Percentiles rank a stretch among this genome's conserved stretches.
Conservation (phyloP, 2,888 invertebrate genomes). For the Polydesmus complanatus region DNA sequence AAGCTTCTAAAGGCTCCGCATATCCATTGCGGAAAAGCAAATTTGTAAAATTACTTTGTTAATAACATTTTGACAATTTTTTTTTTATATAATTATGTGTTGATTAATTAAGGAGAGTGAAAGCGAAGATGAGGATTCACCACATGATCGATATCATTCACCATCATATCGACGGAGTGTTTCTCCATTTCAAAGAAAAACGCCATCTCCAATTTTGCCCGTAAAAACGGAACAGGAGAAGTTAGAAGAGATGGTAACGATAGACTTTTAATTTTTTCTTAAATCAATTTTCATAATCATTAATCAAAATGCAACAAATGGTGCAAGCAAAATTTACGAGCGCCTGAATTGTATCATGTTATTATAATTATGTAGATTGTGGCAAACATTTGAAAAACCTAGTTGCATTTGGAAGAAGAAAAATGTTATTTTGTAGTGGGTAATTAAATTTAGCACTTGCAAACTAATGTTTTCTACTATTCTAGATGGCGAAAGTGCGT, state of each 20-base stretch:
- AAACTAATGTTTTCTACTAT: no score
- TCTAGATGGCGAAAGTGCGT: conserved; percentile 65
- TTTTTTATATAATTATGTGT: not conserved
- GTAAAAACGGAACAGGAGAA: conserved; percentile 30
- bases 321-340: no score
- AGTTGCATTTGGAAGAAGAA: no score
- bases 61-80: not conserved
- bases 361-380: no score
- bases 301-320: no score
- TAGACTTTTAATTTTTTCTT: not conserved
- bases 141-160: not conserved
- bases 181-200: conserved; percentile 16
- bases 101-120: conserved; percentile 29
- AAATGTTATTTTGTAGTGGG: no score
- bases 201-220: conserved; percentile 26
- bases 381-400: no score
- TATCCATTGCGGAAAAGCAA: conserved; percentile 38
- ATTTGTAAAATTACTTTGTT: conserved; percentile 39
- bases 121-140: conserved; percentile 33
- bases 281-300: no score
- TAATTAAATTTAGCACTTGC: no score
- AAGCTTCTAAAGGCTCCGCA: conserved; percentile 37
- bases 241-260: conserved; percentile 29
- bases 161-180: not conserved
- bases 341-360: no score